Evolutionary conservation across 2,113 vertebrate species (phyloP), one percentile per base, ranked within the genome.

Genomic region (Peromyscus polionotus): DNA sequence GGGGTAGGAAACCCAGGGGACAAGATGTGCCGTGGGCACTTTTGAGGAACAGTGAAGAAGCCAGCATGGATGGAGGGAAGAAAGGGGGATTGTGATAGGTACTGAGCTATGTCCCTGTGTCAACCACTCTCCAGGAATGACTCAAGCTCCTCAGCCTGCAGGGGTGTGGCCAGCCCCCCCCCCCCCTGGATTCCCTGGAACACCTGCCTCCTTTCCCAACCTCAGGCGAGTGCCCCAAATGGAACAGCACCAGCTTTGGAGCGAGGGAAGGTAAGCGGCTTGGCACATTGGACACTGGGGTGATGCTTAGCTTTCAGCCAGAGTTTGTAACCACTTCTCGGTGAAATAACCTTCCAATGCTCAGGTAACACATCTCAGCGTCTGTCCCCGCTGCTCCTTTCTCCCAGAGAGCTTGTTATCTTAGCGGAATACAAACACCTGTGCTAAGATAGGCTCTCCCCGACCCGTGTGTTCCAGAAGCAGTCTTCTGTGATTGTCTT

Each of bases 321-420:
- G 54, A 42, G 28, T n/a, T 48, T 54, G 10, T 75, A 39, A 84
- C 42, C n/a, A 33, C 36, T 75, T 93, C 51, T 57, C 72, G 88
- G 28, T 77, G 80, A 61, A 95, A 45, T 45, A 80, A 57, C 63
- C 48, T 90, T 31, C 68, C 1, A 4, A 31, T 70, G 57, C 88
- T 67, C 26, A 77, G 26, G 75, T 0, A 8, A 10, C 28, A 31
- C 24, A 2, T 67, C 39, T 2, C 59, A 90, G 13, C 0, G 2
- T 24, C 48, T 72, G 33, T n/a, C n/a, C 79, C 63, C 0, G 0
- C 10, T 10, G 39, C 3, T 3, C 77, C 22, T 42, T 1, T 63
- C 51, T 93, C 61, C 54, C 20, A 19, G 45, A 68, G 72, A 17
- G 45, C 65, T 33, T 2, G 33, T 59, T 22, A 14, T 76, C 90